These are phyloP conservation scores for Sebastes kiyomatsui DNA, from an alignment of 2,797 vertebrate genomes.

Conservation along the genomic window DNA sequence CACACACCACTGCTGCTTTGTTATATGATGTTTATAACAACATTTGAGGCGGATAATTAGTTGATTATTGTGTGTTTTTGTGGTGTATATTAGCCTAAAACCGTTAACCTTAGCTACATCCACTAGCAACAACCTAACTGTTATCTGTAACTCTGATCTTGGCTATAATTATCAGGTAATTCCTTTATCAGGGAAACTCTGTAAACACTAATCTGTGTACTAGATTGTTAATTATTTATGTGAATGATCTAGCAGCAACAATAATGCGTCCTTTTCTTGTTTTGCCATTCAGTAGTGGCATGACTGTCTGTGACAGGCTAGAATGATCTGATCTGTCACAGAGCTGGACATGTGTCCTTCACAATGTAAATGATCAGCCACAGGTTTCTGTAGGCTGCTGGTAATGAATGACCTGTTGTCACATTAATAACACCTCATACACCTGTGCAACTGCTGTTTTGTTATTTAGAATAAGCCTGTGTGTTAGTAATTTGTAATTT, in stretches of 20 bases:
- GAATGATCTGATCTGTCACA: slow-evolving; percentile 57
- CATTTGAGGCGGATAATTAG: fast-evolving
- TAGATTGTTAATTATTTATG: neutral
- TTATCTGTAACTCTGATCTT: neutral
- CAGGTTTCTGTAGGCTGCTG: slow-evolving; percentile 21
- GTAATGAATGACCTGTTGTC: neutral
- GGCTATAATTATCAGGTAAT: neutral
- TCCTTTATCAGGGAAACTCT: neutral
- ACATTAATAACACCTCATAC: neutral
- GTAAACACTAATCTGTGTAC: too few relatives aligned
- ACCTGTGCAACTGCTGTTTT: neutral
- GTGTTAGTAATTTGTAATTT: neutral
- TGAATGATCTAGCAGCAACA: slow-evolving; percentile 1
- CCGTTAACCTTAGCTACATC: slow-evolving; percentile 6
- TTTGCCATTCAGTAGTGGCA: slow-evolving; percentile 44
- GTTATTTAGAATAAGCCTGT: neutral
- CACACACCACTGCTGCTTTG: fast-evolving
- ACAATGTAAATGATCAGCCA: slow-evolving; percentile 40
- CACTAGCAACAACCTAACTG: neutral
- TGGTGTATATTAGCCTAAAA: neutral
- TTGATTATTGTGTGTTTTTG: neutral
- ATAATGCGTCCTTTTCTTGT: slow-evolving; percentile 34
- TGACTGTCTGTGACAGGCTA: slow-evolving; percentile 35
- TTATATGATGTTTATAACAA: neutral
- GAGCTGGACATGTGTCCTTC: slow-evolving; percentile 1